phyloP scores from a whole-genome alignment of 2,797 vertebrate species.

The Ataeniobius toweri region DNA sequence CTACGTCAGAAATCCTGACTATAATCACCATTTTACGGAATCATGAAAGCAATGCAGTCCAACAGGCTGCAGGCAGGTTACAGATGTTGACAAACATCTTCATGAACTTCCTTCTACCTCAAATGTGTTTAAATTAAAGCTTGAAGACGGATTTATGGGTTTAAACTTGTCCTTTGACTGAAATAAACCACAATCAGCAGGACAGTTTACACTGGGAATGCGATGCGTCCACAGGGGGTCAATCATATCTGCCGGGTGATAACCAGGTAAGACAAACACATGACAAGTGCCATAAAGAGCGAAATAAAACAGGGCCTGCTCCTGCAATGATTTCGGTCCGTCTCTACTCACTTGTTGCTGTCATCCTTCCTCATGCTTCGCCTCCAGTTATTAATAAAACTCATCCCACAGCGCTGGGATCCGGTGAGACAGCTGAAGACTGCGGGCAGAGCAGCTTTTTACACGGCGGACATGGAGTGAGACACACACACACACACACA shows the following conservation, averaged over 20 bases:
- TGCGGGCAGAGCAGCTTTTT: slow-evolving; percentile 9
- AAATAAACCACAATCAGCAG: background rate
- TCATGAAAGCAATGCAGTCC: slow-evolving; percentile 25
- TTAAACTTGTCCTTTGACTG: background rate
- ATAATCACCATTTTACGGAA: slow-evolving; percentile 21
- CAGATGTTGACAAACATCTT: background rate
- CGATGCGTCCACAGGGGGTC: background rate
- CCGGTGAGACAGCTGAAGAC: slow-evolving; percentile 13
- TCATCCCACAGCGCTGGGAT: slow-evolving; percentile 72
- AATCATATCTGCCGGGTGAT: background rate
- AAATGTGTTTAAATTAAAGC: background rate
- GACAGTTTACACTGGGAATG: background rate
- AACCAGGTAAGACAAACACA: background rate
- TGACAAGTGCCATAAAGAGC: background rate
- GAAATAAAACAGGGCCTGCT: background rate
- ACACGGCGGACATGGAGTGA: slow-evolving; percentile 31
- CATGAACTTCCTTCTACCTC: background rate
- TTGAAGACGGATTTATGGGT: background rate
- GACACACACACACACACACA: background rate
- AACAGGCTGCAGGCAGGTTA: slow-evolving; percentile 36
- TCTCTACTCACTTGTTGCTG: slow-evolving; percentile 73
- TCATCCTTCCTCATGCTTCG: slow-evolving; percentile 75
- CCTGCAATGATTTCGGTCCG: background rate
- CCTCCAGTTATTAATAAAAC: slow-evolving; percentile 76
- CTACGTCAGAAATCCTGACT: background rate